Percentiles rank a stretch among this genome's conserved stretches.
phyloP scores from a whole-genome alignment of 2,888 invertebrate species.

The Lagria hirta region DNA sequence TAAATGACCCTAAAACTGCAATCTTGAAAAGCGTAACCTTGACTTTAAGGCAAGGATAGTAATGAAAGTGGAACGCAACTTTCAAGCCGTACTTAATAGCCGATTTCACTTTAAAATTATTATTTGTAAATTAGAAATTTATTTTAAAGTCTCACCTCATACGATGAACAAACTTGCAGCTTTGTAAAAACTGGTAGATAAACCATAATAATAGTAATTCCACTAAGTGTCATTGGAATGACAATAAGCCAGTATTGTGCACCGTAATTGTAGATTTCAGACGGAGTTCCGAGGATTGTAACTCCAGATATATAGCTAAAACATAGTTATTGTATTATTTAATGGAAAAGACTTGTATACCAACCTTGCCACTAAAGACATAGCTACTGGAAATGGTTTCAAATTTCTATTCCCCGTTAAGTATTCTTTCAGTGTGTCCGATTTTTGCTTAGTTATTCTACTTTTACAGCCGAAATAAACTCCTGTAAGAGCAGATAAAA shows the following conservation, averaged over 20 bases:
- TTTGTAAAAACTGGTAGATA: slow-evolving; percentile 81
- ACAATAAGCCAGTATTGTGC: slow-evolving; percentile 79
- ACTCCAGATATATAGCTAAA: slow-evolving; percentile 83
- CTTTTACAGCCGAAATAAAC: slow-evolving; percentile 64
- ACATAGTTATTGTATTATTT: slow-evolving; percentile 14
- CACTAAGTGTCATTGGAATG: slow-evolving; percentile 69
- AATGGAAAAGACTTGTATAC: slow-evolving; percentile 12
- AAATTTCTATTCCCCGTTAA: slow-evolving; percentile 74
- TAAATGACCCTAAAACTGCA: too few relatives aligned
- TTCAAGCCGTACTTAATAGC: neutral
- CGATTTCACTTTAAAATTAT: too few relatives aligned
- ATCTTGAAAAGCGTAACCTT: too few relatives aligned
- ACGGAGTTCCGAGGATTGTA: slow-evolving; percentile 82
- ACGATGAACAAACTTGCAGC: slow-evolving; percentile 76
- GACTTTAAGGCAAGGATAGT: too few relatives aligned
- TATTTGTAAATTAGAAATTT: too few relatives aligned
- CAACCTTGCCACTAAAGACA: slow-evolving; percentile 83
- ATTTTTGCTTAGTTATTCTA: slow-evolving; percentile 55
- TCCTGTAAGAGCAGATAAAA: slow-evolving; percentile 75
- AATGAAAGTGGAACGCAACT: too few relatives aligned
- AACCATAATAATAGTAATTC: slow-evolving; percentile 65
- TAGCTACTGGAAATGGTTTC: slow-evolving; percentile 79
- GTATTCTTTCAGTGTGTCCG: slow-evolving; percentile 64
- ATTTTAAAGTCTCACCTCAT: slow-evolving; percentile 66
- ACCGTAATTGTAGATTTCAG: slow-evolving; percentile 85